A percentile compares a stretch with the other conserved stretches of the same genome.
These are phyloP conservation scores for Scolopax bukidnonensis DNA, from an alignment of 2,797 vertebrate species.

Conservation along the genomic window DNA sequence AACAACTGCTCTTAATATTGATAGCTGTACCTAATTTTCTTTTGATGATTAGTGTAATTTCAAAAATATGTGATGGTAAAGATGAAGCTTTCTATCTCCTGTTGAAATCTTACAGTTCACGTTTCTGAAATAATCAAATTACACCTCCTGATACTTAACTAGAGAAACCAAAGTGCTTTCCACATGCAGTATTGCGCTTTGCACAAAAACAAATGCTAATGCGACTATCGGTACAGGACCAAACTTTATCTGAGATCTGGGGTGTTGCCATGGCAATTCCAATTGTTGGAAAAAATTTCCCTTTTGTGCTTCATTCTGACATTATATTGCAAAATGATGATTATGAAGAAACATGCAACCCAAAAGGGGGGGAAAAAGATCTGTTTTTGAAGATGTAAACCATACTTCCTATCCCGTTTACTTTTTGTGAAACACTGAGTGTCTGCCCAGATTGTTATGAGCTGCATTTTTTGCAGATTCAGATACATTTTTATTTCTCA, in stretches of 20 bases:
- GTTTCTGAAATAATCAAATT: conserved; percentile 70
- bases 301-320: conserved; percentile 73
- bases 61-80: conserved; percentile 18
- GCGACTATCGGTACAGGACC: conserved; percentile 75
- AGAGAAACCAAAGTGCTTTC: conserved; percentile 69
- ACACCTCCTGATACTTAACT: conserved; percentile 64
- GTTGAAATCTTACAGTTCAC: conserved; percentile 45
- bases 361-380: neutral
- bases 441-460: neutral
- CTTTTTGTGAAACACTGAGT: conserved; percentile 11
- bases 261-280: conserved; percentile 83
- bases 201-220: conserved; percentile 75
- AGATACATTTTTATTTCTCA: conserved; percentile 25
- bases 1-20: neutral
- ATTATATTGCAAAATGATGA: conserved; percentile 72
- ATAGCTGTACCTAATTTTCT: neutral
- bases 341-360: conserved; percentile 64
- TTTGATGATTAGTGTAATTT: neutral
- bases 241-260: conserved; percentile 79
- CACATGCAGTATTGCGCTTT: conserved; percentile 58
- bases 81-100: conserved; percentile 38
- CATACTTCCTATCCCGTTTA: conserved; percentile 35
- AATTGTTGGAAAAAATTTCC: conserved; percentile 71
- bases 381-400: conserved; percentile 9
- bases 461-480: conserved; percentile 25